Conservation (phyloP, 2,113 vertebrate genomes). For the Strix uralensis region DNA sequence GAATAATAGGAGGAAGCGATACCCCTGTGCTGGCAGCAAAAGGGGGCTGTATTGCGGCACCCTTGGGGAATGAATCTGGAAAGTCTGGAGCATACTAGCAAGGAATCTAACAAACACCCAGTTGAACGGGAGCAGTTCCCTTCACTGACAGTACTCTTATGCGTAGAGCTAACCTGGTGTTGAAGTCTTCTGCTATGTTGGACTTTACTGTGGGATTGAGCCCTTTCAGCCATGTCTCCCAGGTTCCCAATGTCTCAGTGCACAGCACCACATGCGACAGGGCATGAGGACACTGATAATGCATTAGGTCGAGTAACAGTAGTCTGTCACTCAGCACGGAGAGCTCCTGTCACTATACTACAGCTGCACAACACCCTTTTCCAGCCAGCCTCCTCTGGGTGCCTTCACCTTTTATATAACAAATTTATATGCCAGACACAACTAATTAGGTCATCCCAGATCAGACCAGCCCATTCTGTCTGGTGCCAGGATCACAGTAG, state of each 20-base stretch:
- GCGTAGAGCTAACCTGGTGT: neutral
- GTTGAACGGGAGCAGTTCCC: neutral
- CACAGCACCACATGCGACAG: accelerated
- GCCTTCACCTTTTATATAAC: neutral
- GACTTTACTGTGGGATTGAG: neutral
- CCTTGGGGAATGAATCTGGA: neutral
- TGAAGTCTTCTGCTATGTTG: neutral
- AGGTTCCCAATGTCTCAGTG: neutral
- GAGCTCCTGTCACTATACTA: neutral
- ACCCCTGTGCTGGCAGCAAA: neutral
- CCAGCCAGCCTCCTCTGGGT: neutral
- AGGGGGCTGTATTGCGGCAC: neutral
- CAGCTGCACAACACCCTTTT: neutral
- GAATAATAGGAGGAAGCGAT: neutral
- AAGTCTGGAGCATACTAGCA: neutral
- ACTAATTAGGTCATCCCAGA: neutral
- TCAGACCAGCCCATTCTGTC: neutral
- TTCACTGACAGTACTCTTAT: neutral
- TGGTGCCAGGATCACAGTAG: neutral
- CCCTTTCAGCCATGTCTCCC: neutral
- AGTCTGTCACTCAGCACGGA: neutral
- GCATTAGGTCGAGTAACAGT: neutral
- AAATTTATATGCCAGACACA: neutral
- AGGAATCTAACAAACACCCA: neutral
- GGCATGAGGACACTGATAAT: neutral